Evolutionary conservation across 2,113 vertebrate genomes (phyloP).

Genomic region (Elephas maximus): DNA sequence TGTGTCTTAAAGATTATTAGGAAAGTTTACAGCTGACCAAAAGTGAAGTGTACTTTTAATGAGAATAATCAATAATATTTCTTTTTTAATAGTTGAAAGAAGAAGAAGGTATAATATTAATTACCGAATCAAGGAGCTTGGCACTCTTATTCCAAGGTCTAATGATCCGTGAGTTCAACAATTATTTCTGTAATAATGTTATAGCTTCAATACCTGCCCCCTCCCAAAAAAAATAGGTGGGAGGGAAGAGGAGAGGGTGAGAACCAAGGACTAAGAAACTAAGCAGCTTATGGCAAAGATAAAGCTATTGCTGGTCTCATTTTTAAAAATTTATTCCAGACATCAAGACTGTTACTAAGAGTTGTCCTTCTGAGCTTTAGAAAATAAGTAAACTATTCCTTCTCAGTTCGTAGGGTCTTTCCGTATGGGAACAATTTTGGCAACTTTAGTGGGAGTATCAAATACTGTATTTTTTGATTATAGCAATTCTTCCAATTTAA

Average conservation of each 20-base stretch:
- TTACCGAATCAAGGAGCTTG: slow-evolving; percentile 99
- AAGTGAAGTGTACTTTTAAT: slow-evolving; percentile 70
- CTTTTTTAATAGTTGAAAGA: slow-evolving; percentile 95
- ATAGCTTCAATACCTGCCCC: slow-evolving; percentile 69
- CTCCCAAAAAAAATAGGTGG: slow-evolving; percentile 7
- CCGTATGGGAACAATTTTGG: not conserved
- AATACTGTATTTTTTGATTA: slow-evolving; percentile 29
- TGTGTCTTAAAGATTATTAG: slow-evolving; percentile 57
- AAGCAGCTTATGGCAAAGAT: slow-evolving; percentile 1
- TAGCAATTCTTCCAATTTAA: not conserved
- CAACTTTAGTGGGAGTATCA: not conserved
- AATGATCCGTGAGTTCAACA: slow-evolving; percentile 97
- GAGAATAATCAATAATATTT: slow-evolving; percentile 84
- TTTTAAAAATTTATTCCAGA: slow-evolving; percentile 35
- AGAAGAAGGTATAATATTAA: slow-evolving; percentile 99
- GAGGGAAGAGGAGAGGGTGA: not conserved
- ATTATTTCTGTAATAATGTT: slow-evolving; percentile 84
- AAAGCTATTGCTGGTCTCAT: not conserved
- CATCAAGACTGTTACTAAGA: not conserved
- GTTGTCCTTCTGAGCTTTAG: not conserved
- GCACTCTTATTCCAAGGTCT: slow-evolving; percentile 98
- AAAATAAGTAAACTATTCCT: slow-evolving; percentile 34
- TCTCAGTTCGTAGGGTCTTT: slow-evolving; percentile 13
- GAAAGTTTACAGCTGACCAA: slow-evolving; percentile 67
- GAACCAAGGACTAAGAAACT: slow-evolving; percentile 49